A percentile compares a stretch with the other conserved stretches of the same genome.
Evolutionary conservation across 2,113 vertebrate genomes (phyloP).

Genomic region (Diphyllodes magnificus): DNA sequence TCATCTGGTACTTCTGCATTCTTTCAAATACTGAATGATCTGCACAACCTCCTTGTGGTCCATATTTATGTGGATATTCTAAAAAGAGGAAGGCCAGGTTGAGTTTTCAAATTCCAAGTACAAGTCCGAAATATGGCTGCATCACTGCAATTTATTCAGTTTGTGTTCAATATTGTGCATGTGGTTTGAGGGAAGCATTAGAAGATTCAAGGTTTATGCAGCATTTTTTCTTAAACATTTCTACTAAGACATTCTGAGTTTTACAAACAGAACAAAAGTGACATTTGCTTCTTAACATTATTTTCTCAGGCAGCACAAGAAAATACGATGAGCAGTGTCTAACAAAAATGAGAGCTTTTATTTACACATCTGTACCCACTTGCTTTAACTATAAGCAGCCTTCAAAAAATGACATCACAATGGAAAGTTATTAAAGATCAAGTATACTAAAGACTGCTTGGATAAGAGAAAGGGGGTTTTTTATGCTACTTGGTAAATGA

Average conservation of each 20-base stretch:
- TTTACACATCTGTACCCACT: not conserved
- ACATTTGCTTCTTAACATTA: not conserved
- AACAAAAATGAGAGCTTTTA: not conserved
- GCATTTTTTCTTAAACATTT: not conserved
- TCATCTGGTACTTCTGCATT: conserved; percentile 91
- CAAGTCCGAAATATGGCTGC: not conserved
- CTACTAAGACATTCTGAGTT: not conserved
- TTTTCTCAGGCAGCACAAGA: not conserved
- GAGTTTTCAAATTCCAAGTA: not conserved
- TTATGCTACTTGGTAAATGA: not conserved
- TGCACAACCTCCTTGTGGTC: conserved; percentile 92
- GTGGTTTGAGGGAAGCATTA: not conserved
- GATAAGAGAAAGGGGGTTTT: not conserved
- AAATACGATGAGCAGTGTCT: not conserved
- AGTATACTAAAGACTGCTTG: not conserved
- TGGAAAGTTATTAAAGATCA: not conserved
- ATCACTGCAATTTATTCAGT: not conserved
- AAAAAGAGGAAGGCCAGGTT: conserved; percentile 44
- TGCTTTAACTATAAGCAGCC: not conserved
- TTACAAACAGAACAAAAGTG: not conserved
- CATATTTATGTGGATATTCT: conserved; percentile 98
- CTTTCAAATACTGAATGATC: conserved; percentile 92
- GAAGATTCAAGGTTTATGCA: not conserved
- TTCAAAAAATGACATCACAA: not conserved
- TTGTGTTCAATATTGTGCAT: not conserved